Evolutionary conservation across 2,797 vertebrate genomes (phyloP), one percentile per base, ranked within the genome.

Genomic region (Heliangelus exortis): DNA sequence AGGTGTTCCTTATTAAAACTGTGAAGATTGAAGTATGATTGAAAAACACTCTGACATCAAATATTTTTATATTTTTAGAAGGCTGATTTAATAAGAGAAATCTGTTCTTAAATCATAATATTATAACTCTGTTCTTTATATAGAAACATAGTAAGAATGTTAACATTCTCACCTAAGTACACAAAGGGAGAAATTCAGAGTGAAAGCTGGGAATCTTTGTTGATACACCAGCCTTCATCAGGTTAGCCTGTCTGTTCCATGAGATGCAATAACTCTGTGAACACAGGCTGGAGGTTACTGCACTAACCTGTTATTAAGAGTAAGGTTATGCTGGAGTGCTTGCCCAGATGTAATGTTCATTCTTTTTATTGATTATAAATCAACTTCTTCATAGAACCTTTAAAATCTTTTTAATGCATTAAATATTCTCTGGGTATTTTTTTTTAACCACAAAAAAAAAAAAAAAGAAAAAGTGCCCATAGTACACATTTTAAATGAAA

Each of bases 21-120:
- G 95, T 97, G 96, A 96, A 96, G 87, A 90, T 66, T 84, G 47
- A 47, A 47, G 47, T 96, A 90, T 84, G 83, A 89, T 84, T 92
- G 73, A 96, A 97, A 95, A 87, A 94, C 61, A 77, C 90, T 96
- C 95, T 96, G 62, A 82, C 90, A 90, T 84, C 36, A 85, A 73
- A 91, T 92, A 95, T 97, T 97, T 97, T 97, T 97, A 69, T 97
- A 97, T 96, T 97, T 96, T 93, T 96, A 94, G 79, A 95, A 94
- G 79, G 74, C 66, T 77, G 69, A 89, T 94, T 92, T 91, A 95
- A 89, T 96, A 93, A 91, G 80, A 77, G 73, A 74, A 92, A 65
- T 54, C 50, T 91, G 91, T 96, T 93, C 85, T 90, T 91, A 78
- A 91, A 53, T 67, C 10, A 63, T 81, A 25, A 63, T 81, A 25